phyloP scores from a whole-genome alignment of 1,140 invertebrate species.

The Macrobrachium nipponense region DNA sequence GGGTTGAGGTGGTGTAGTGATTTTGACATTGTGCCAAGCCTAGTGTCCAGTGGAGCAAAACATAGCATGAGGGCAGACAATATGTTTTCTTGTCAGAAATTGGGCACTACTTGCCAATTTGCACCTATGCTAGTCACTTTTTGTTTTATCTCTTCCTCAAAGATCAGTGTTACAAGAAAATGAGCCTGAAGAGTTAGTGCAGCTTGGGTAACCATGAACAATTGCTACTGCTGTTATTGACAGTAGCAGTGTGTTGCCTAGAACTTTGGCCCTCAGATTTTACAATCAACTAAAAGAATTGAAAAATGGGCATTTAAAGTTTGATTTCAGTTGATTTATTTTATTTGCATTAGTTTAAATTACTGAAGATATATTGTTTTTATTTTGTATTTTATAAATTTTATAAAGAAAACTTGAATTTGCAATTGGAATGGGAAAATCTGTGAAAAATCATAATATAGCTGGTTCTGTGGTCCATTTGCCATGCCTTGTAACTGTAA shows the following conservation, averaged over 20 bases:
- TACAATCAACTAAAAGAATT: no score
- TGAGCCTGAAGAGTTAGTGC: constrained; percentile 33
- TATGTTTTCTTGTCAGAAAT: constrained; percentile 26
- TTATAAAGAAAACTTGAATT: no score
- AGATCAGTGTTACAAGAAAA: constrained; percentile 13
- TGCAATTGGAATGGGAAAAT: no score
- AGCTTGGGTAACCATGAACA: constrained; percentile 38
- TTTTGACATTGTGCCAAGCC: constrained; percentile 40
- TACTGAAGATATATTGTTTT: no score
- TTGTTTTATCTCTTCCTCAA: constrained; percentile 25
- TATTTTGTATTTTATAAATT: no score
- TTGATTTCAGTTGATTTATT: no score
- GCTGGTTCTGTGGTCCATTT: no score
- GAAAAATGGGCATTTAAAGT: no score
- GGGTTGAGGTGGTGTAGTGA: constrained; percentile 46
- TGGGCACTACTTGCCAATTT: constrained; percentile 50
- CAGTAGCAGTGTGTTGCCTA: constrained; percentile 24
- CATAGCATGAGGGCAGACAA: constrained; percentile 1
- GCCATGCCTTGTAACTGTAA: constrained; percentile 4
- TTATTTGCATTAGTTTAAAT: no score
- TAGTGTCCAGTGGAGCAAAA: constrained; percentile 31
- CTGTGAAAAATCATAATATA: no score
- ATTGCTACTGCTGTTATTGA: constrained; percentile 11
- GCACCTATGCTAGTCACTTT: constrained; percentile 57
- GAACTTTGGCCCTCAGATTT: no score